phyloP scores from a whole-genome alignment of 2,113 vertebrate genomes.

The Cichladusa arquata region DNA sequence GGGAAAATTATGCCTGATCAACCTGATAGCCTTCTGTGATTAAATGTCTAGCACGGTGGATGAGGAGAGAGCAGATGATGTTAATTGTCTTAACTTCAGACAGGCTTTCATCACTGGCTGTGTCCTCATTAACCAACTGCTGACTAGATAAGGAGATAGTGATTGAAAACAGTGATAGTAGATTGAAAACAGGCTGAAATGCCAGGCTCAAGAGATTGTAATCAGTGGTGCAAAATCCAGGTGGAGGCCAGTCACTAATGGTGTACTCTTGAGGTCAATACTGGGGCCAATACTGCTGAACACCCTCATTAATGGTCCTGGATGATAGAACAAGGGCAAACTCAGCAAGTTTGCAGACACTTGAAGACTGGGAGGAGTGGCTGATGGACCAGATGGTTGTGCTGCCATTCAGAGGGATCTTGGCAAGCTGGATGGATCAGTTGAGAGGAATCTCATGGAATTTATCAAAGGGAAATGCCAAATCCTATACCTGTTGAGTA shows the following conservation, averaged over 20 bases:
- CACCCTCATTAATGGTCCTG: background rate
- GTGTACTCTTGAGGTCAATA: background rate
- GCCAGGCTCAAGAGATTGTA: background rate
- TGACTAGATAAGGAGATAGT: background rate
- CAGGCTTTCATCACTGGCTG: background rate
- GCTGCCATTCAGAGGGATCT: background rate
- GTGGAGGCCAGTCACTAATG: background rate
- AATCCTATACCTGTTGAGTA: background rate
- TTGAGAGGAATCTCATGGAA: background rate
- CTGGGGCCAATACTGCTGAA: background rate
- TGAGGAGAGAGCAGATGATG: background rate
- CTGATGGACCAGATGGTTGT: background rate
- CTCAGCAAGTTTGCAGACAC: background rate
- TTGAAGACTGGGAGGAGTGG: background rate
- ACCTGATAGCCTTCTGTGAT: background rate
- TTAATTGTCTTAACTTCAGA: background rate
- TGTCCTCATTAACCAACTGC: background rate
- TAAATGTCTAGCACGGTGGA: background rate
- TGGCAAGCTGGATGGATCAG: background rate
- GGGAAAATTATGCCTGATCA: background rate
- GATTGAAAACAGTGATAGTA: background rate
- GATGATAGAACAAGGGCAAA: background rate
- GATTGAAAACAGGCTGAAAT: background rate
- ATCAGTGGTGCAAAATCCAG: background rate
- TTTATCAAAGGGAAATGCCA: background rate